phyloP scores from a whole-genome alignment of 2,888 invertebrate species.

The Callyntrura sp. region DNA sequence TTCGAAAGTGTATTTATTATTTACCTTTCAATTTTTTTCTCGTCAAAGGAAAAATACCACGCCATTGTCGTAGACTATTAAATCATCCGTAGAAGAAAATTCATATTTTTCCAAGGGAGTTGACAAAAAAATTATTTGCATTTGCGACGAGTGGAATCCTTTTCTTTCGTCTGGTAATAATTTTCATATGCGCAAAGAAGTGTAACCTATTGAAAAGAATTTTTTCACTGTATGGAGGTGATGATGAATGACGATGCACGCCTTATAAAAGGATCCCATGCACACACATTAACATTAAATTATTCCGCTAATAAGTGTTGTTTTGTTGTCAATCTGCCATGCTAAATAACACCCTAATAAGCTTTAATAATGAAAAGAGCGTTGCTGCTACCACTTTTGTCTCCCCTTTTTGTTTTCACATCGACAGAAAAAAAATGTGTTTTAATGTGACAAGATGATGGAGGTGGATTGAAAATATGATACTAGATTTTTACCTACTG shows the following conservation, averaged over 20 bases:
- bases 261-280: slow-evolving; percentile 1
- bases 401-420: not conserved
- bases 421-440: not conserved
- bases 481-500: slow-evolving; percentile 7
- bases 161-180: not conserved
- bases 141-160: not conserved
- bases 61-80: slow-evolving; percentile 7
- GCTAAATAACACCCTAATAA: slow-evolving; percentile 30
- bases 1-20: slow-evolving; percentile 26
- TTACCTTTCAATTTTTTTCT: not conserved
- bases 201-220: not conserved
- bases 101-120: not conserved
- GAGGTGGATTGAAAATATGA: slow-evolving; percentile 1
- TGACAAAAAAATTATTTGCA: not conserved
- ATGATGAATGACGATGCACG: not conserved
- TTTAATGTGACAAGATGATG: slow-evolving; percentile 18
- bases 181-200: not conserved
- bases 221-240: not conserved
- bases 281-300: slow-evolving; percentile 26
- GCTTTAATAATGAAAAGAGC: slow-evolving; percentile 13
- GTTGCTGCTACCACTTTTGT: slow-evolving; percentile 3
- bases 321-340: slow-evolving; percentile 48
- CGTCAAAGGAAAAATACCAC: not conserved
- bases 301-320: slow-evolving; percentile 41
- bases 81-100: slow-evolving; percentile 22